Percentiles rank a stretch among this genome's conserved stretches.
These are phyloP conservation scores for Morelia viridis DNA, from an alignment of 2,797 vertebrate species.

Conservation along the genomic window DNA sequence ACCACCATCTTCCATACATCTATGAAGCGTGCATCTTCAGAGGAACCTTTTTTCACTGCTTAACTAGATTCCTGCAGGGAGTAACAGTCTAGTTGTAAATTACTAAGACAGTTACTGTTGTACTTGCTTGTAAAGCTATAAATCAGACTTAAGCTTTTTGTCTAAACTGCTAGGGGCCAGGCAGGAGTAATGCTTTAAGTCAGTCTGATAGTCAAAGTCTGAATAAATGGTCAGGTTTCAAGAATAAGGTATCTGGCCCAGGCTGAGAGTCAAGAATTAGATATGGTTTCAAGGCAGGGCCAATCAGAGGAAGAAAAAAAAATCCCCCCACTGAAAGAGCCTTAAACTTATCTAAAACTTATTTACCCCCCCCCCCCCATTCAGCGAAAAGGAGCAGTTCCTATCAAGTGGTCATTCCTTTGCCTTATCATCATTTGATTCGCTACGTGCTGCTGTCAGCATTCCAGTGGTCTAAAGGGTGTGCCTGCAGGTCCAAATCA, in stretches of 20 bases:
- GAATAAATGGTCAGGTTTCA: neutral
- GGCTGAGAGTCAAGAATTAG: neutral
- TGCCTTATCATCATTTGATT: neutral
- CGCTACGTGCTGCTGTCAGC: neutral
- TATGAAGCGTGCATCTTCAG: neutral
- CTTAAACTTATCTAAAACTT: neutral
- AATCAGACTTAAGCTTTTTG: neutral
- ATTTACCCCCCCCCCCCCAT: neutral
- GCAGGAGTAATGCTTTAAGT: neutral
- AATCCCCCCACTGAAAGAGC: neutral
- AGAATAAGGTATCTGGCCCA: neutral
- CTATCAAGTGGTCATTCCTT: neutral
- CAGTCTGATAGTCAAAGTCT: neutral
- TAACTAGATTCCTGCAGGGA: neutral
- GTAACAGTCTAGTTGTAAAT: neutral
- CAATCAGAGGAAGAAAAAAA: neutral
- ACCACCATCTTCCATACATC: neutral
- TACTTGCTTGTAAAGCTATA: neutral
- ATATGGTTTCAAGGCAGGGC: neutral
- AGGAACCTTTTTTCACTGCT: neutral
- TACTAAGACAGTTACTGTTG: neutral
- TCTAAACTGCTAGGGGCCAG: neutral
- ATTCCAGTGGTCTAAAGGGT: neutral
- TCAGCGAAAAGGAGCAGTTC: neutral
- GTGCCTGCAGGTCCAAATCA: neutral